Base-by-base conservation (phyloP, 2,113 vertebrate species). In the Lepidothrix coronata region DNA sequence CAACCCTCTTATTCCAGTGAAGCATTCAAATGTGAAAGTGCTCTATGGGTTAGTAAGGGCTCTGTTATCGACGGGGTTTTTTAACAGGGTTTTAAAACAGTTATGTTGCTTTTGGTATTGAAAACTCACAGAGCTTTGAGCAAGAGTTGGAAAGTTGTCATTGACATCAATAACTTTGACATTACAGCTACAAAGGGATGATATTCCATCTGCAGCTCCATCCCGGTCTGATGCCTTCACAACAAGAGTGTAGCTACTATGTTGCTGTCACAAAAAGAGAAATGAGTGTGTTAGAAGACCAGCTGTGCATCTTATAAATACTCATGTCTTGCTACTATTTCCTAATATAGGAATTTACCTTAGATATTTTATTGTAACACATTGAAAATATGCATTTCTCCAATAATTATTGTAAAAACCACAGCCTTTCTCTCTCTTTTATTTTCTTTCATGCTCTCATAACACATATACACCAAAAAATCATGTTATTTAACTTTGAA, bases 121-220 rank as follows among this genome's bases (percentile, higher is more conserved):
- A 51, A 85, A 54, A 97, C 98, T 97, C 98, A 99, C 99, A 30
- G 71, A 95, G 41, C 97, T 98, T 89, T 98, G 98, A 93, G 98
- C 98, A 93, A 99, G 93, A 7, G 71, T 97, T 25, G 99, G 99
- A 68, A 99, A 88, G 85, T 99, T 99, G 96, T 99, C 99, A 14
- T 99, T 99, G 95, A 99, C 98, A 61, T 99, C 99, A 12, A 97
- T 62, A 73, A 99, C 85, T 89, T 95, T 98, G 84, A 99, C 97
- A 5, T 89, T 82, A 46, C 99, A 97, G 57, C 97, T 96, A 39
- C 98, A 99, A 21, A 96, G 98, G 28, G 98, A 98, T 13, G 97
- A 95, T 10, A 97, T 96, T 94, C 99, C 99, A 43, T 97, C 97
- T 2, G 24, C 2, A 18, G 21, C 73, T 84, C 99, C 99, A 12